phyloP scores from a whole-genome alignment of 2,888 invertebrate species.

The Fissipunctia ypsillon region DNA sequence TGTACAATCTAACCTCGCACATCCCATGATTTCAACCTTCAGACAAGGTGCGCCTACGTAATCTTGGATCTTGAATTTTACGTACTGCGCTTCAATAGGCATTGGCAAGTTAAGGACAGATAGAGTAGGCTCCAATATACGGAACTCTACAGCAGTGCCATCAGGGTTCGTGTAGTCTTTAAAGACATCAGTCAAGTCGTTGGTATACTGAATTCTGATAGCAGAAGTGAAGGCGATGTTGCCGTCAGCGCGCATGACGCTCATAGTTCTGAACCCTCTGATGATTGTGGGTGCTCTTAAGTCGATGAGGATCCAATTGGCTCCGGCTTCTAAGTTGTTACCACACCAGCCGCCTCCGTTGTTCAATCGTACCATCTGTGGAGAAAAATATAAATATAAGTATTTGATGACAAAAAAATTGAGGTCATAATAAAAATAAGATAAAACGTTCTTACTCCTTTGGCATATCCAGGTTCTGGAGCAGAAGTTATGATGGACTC shows the following conservation, averaged over 20 bases:
- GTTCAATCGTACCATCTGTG: conserved; percentile 95
- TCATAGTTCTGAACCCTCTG: conserved; percentile 97
- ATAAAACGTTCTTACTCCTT: conserved; percentile 91
- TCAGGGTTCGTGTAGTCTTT: conserved; percentile 98
- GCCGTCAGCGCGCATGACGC: conserved; percentile 95
- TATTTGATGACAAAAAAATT: background rate
- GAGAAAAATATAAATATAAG: conserved; percentile 50
- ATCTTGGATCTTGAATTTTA: conserved; percentile 96
- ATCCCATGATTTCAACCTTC: conserved; percentile 97
- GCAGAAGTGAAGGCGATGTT: conserved; percentile 97
- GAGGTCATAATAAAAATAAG: background rate
- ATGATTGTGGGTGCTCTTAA: conserved; percentile 96
- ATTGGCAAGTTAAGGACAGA: conserved; percentile 97
- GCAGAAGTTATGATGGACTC: conserved; percentile 96
- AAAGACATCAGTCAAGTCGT: conserved; percentile 96
- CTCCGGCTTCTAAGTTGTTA: conserved; percentile 95
- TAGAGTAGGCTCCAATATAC: conserved; percentile 96
- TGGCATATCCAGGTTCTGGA: conserved; percentile 95
- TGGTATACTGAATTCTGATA: conserved; percentile 96
- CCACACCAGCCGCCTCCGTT: conserved; percentile 97
- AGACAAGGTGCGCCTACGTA: conserved; percentile 97
- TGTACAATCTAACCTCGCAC: conserved; percentile 96
- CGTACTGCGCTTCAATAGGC: conserved; percentile 97
- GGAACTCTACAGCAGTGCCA: conserved; percentile 97
- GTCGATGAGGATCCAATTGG: conserved; percentile 97